Percentiles rank a stretch among this genome's conserved stretches.
These are phyloP conservation scores for Caenorhabditis imperialis DNA, from an alignment of 2,888 invertebrate species.

Conservation along the genomic window DNA sequence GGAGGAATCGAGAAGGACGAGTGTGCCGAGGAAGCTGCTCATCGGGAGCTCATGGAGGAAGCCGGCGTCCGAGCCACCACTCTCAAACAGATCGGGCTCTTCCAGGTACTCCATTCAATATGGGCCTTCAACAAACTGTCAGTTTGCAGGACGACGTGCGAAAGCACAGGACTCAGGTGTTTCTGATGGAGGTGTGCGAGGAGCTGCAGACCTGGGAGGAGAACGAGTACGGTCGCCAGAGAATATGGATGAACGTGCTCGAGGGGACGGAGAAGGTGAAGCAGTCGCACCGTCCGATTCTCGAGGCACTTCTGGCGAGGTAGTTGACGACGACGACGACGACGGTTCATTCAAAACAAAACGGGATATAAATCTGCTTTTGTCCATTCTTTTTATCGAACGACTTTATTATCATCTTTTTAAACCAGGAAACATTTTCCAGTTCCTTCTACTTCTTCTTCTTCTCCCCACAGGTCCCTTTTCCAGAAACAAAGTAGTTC, in stretches of 20 bases:
- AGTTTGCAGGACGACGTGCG: constrained; percentile 72
- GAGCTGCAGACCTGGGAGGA: constrained; percentile 73
- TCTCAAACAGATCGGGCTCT: constrained; percentile 90
- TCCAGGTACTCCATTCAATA: constrained; percentile 84
- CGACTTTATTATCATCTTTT: no score
- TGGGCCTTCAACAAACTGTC: neutral
- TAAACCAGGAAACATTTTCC: no score
- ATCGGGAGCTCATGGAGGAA: constrained; percentile 94
- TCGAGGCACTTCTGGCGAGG: constrained; percentile 56
- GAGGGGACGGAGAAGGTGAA: constrained; percentile 68
- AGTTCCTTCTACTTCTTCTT: neutral
- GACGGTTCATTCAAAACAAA: constrained; percentile 10
- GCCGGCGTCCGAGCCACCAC: constrained; percentile 93
- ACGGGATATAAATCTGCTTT: no score
- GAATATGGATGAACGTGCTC: constrained; percentile 69
- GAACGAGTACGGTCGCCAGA: constrained; percentile 65
- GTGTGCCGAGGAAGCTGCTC: constrained; percentile 90
- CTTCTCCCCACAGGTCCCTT: constrained; percentile 3
- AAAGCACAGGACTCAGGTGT: constrained; percentile 71
- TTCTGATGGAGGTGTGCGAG: constrained; percentile 68
- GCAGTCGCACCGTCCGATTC: constrained; percentile 55
- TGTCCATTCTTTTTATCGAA: neutral
- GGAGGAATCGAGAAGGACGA: constrained; percentile 94
- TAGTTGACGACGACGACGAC: constrained; percentile 20
- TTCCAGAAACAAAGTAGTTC: no score